Conservation (phyloP, 2,113 vertebrate genomes). For the Fregata magnificens region DNA sequence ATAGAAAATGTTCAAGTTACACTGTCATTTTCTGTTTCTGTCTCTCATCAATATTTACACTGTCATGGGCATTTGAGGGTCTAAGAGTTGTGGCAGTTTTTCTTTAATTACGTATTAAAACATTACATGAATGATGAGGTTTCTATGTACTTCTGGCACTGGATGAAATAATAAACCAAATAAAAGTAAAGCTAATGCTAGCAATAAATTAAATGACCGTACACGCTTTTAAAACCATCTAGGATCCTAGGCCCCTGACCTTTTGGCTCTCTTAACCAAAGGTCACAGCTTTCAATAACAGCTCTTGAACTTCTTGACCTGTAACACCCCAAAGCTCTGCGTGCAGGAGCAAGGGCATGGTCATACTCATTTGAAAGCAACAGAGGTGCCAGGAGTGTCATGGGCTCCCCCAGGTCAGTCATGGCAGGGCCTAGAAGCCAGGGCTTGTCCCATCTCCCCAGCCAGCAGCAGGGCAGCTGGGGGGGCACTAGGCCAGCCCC, state of each 20-base stretch:
- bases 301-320: background rate
- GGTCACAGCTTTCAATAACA: background rate
- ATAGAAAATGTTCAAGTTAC: background rate
- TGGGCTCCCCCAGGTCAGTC: background rate
- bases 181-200: background rate
- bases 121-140: background rate
- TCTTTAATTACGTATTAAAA: background rate
- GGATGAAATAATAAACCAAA: background rate
- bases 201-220: background rate
- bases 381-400: accelerated
- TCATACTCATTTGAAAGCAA: background rate
- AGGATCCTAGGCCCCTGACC: background rate
- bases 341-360: background rate
- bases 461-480: background rate
- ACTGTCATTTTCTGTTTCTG: background rate
- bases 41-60: background rate
- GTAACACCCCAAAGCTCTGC: background rate
- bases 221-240: background rate
- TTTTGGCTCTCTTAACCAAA: background rate
- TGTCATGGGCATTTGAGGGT: background rate
- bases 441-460: too few species aligned
- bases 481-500: background rate
- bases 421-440: background rate
- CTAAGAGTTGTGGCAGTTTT: background rate
- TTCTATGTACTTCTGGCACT: background rate